phyloP scores from a whole-genome alignment of 2,888 invertebrate species.

The Lydus trimaculatus region DNA sequence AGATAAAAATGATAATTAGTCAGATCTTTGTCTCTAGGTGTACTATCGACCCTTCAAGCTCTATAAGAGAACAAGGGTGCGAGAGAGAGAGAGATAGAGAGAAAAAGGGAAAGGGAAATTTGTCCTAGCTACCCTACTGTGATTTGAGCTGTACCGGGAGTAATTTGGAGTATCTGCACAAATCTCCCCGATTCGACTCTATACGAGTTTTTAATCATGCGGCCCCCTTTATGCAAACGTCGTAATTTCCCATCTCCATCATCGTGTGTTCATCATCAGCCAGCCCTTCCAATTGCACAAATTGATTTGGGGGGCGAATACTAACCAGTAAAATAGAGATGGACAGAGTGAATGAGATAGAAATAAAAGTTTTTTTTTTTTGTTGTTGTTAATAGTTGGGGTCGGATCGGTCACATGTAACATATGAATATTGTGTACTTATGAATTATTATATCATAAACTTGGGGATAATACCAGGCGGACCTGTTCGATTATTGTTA shows the following conservation, averaged over 20 bases:
- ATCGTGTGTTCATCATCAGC: constrained; percentile 22
- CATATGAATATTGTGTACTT: constrained; percentile 48
- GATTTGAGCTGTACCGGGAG: constrained; percentile 27
- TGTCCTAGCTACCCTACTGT: constrained; percentile 21
- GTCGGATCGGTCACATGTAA: constrained; percentile 48
- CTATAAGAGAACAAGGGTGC: not conserved
- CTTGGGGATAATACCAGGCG: constrained; percentile 25
- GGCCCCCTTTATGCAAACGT: constrained; percentile 49
- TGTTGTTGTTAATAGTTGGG: constrained; percentile 51
- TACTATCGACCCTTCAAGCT: not conserved
- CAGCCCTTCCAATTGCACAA: constrained; percentile 41
- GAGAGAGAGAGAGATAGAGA: not conserved
- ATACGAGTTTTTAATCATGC: constrained; percentile 53
- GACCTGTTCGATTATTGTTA: constrained; percentile 11
- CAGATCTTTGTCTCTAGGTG: not conserved
- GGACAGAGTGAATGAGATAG: not conserved
- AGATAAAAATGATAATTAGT: not conserved
- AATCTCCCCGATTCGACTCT: constrained; percentile 27
- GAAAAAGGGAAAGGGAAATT: not conserved
- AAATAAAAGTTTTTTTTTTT: constrained; percentile 18
- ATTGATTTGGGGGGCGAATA: constrained; percentile 41
- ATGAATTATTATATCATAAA: constrained; percentile 58
- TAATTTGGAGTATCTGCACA: constrained; percentile 33
- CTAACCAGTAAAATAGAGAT: not conserved
- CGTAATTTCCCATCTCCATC: constrained; percentile 45